phyloP scores from a whole-genome alignment of 2,113 vertebrate genomes.

The Phalacrocorax pelagicus region DNA sequence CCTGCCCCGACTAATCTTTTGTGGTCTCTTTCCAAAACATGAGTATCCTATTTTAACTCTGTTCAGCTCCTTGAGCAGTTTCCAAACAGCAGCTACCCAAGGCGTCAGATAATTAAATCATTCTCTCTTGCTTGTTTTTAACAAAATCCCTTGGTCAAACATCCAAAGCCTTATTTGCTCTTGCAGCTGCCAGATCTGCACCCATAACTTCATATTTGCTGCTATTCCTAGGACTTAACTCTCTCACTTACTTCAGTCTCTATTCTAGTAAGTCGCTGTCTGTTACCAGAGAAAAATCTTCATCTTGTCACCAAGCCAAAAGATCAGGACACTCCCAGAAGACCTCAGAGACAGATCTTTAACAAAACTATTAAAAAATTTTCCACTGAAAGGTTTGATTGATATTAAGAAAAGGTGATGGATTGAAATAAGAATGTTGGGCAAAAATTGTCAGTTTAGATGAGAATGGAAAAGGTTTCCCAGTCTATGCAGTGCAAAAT shows the following conservation, averaged over 20 bases:
- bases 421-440: background rate
- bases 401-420: background rate
- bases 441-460: background rate
- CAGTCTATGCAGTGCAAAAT: background rate
- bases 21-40: slow-evolving; percentile 52
- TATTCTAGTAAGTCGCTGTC: background rate
- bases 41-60: slow-evolving; percentile 52
- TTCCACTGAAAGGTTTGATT: background rate
- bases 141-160: background rate
- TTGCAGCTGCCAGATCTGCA: slow-evolving; percentile 20
- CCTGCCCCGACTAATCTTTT: slow-evolving; percentile 62
- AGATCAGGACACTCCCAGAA: background rate
- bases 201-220: slow-evolving; percentile 27
- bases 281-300: slow-evolving; percentile 28
- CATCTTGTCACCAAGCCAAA: background rate
- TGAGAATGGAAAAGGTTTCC: background rate
- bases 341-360: background rate
- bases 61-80: slow-evolving; percentile 32
- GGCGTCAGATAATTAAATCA: background rate
- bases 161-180: slow-evolving; percentile 13
- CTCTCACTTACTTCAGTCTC: background rate
- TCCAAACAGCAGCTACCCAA: slow-evolving; percentile 26
- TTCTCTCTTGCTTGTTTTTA: slow-evolving; percentile 12
- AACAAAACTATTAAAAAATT: background rate
- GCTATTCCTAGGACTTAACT: slow-evolving; percentile 20